Evolutionary conservation across 2,888 invertebrate genomes (phyloP).

Genomic region (Trissolcus brochymenae): DNA sequence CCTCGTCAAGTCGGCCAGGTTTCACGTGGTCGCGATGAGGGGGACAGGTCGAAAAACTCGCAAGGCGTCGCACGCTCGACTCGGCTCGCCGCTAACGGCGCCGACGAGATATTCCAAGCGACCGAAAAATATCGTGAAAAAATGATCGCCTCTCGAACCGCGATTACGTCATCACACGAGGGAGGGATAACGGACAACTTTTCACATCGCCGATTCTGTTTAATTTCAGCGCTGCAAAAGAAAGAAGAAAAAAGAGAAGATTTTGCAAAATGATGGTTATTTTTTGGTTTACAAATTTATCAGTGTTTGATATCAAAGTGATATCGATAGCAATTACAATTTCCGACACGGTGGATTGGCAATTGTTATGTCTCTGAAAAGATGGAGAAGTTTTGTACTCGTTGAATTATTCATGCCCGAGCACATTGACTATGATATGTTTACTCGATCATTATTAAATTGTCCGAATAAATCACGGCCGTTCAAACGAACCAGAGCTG

Average conservation of each 20-base stretch:
- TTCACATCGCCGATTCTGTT: not conserved
- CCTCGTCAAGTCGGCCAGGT: conserved; percentile 52
- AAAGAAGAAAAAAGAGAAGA: no score
- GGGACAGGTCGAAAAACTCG: conserved; percentile 54
- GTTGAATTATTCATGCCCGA: no score
- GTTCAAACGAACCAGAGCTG: no score
- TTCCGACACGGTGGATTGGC: no score
- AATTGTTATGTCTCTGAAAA: no score
- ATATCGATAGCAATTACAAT: no score
- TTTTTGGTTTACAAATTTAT: no score
- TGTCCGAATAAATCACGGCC: not conserved
- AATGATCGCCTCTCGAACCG: conserved; percentile 5
- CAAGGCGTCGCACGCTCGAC: conserved; percentile 43
- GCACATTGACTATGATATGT: conserved; percentile 1
- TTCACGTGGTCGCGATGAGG: conserved; percentile 48
- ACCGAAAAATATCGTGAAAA: conserved; percentile 16
- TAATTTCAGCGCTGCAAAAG: no score
- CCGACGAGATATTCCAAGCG: conserved; percentile 37
- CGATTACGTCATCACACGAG: not conserved
- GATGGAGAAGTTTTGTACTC: no score
- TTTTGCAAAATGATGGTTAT: no score
- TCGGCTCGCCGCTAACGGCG: conserved; percentile 38
- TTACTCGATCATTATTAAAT: conserved; percentile 1
- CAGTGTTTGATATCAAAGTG: no score
- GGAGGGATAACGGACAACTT: not conserved